Conservation (phyloP, 2,888 invertebrate genomes). For the Geophilus truncorum region DNA sequence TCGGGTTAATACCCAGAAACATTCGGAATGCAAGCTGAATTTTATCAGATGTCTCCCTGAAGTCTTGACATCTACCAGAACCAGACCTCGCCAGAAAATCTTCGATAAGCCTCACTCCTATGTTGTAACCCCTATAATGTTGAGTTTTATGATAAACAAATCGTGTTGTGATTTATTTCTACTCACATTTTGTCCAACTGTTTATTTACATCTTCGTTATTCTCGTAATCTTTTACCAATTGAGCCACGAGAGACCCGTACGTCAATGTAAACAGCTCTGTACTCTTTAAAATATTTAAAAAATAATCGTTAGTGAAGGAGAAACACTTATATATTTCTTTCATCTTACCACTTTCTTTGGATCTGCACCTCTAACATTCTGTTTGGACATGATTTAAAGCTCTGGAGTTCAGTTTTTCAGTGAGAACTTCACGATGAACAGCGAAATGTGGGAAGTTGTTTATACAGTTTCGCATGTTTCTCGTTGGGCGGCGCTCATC, state of each 20-base stretch:
- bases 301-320: too few relatives aligned
- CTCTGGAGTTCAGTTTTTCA: too few relatives aligned
- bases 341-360: constrained; percentile 67
- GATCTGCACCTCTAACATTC: constrained; percentile 61
- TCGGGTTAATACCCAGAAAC: constrained; percentile 86
- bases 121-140: constrained; percentile 90
- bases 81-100: constrained; percentile 91
- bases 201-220: constrained; percentile 95
- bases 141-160: background rate
- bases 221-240: constrained; percentile 92
- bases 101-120: constrained; percentile 95
- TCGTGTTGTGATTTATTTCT: background rate
- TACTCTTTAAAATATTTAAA: constrained; percentile 33
- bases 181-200: constrained; percentile 75
- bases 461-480: background rate
- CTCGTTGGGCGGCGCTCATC: background rate
- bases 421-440: too few relatives aligned
- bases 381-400: constrained; percentile 60
- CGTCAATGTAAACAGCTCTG: constrained; percentile 88
- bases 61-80: constrained; percentile 84
- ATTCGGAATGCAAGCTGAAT: constrained; percentile 61
- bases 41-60: constrained; percentile 95
- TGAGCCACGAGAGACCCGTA: constrained; percentile 97
- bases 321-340: too few relatives aligned
- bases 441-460: too few relatives aligned